Base-by-base conservation (phyloP, 2,113 vertebrate species). In the Hippocampus guttulatus region DNA sequence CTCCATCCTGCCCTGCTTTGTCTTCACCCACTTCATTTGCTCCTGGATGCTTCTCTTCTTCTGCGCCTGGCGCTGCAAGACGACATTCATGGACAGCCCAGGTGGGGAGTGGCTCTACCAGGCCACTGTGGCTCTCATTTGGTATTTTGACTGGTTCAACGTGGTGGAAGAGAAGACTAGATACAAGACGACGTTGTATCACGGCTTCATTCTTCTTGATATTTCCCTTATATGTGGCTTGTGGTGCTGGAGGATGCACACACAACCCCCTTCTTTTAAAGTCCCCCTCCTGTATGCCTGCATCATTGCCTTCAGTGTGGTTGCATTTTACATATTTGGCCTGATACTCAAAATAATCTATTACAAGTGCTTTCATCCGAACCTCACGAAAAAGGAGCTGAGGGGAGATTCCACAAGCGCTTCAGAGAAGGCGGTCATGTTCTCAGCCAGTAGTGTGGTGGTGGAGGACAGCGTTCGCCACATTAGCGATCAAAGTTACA, bases 101-200 rank as follows among this genome's bases (percentile, higher is more conserved):
- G 1, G 41, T 0, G 88, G 91, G 0, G 95, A 97, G 75, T 88
- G 90, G 88, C 86, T 96, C 1, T 98, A 93, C 83, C 87, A 92
- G 3, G 90, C 81, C 38, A 60, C 89, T 0, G 93, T 95, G 62
- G 95, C 91, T 0, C 84, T 93, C 21, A 92, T 97, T 67, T 95
- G 94, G 74, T 96, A 97, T 69, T 97, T 98, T 57, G 86, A 88
- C 84, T 98, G 96, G 96, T 95, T 97, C 76, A 95, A 89, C 0
- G 91, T 95, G 71, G 69, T 85, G 0, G 68, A 69, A 0, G 94
- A 93, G 0, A 86, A 8, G 12, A 95, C 93, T 0, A 78, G 75
- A 70, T 1, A 78, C 71, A 90, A 84, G 63, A 85, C 89, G 10
- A 0, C 85, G 75, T 77, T 96, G 69, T 97, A 99, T 57, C 89